Base-by-base conservation (phyloP, 2,888 invertebrate genomes). In the Eristalinus sepulchralis region DNA sequence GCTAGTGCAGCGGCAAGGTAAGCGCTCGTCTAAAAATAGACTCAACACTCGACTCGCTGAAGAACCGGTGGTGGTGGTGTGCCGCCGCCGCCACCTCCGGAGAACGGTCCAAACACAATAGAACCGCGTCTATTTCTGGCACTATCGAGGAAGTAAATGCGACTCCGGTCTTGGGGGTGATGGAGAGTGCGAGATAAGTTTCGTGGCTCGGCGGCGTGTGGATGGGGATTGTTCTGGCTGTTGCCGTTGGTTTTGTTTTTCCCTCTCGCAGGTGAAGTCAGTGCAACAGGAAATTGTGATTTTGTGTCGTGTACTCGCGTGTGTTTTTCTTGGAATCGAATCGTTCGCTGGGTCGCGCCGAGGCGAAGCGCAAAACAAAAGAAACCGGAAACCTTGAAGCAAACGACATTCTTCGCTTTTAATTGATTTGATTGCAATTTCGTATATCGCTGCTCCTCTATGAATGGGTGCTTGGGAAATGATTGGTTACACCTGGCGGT, bases 261-360 rank as follows among this genome's bases (percentile, higher is more conserved):
- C 53, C 33, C 2, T 33, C 63, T 60, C 53, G 20, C 59, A 73
- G 33, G 75, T 67, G 36, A 70, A 31, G 62, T 68, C 60, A 64
- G 63, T 80, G 80, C 80, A 80, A 80, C 73, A 73, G 80, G 80
- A 72, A 82, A 82, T 82, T 76, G 66, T 67, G 71, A 71, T 55
- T 67, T 76, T 70, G 53, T 82, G 66, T 76, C 55, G 53, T 72
- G 67, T 67, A 36, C 17, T 77, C 71, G 17, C 17, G 13, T 36
- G 33, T n/a, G 24, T 60, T 68, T 73, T 78, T 63, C 57, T 57
- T 55, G 59, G 60, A 67, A 76, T 33, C 60, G 47, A 59, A 47
- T 66, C 34, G 76, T n/a, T 60, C 13, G 67, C 60, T 60, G n/a
- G n/a, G 36, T 33, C 31, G 22, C 13, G 53, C 33, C 22, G 13